These are phyloP conservation scores for Hirtodrosophila cameraria DNA, from an alignment of 2,888 invertebrate species.

Conservation along the genomic window DNA sequence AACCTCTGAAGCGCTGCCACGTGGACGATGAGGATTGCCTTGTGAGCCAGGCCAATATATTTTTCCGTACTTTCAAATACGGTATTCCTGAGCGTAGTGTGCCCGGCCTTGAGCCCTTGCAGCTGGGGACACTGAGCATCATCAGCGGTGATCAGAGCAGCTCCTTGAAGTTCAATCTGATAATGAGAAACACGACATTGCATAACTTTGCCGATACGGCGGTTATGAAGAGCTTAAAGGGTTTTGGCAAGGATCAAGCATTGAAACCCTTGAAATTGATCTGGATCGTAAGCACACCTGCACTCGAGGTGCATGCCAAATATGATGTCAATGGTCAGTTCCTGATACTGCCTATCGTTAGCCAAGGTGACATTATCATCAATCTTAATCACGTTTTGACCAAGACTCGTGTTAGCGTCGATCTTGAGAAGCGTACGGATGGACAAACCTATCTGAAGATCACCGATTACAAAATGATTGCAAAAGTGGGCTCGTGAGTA, in stretches of 20 bases:
- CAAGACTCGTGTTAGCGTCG: constrained; percentile 29
- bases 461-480: constrained; percentile 42
- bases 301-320: no score
- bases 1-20: constrained; percentile 57
- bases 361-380: constrained; percentile 58
- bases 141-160: constrained; percentile 44
- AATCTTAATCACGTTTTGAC: constrained; percentile 35
- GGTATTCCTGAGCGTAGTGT: constrained; percentile 55
- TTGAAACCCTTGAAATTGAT: no score
- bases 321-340: constrained; percentile 71
- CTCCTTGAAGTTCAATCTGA: constrained; percentile 59
- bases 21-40: constrained; percentile 60
- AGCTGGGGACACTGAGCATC: constrained; percentile 51
- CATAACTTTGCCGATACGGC: constrained; percentile 38
- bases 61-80: constrained; percentile 27
- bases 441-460: constrained; percentile 60
- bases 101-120: constrained; percentile 47
- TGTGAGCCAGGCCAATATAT: constrained; percentile 41
- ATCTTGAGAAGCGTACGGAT: constrained; percentile 48
- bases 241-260: no score
- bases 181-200: constrained; percentile 54
- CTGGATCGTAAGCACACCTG: no score
- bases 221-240: constrained; percentile 52
- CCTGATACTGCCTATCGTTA: constrained; percentile 64
- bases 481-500: constrained; percentile 57